Percentiles rank a stretch among this genome's conserved stretches.
These are phyloP conservation scores for Morphnarchus princeps DNA, from an alignment of 2,113 vertebrate species.

Conservation along the genomic window DNA sequence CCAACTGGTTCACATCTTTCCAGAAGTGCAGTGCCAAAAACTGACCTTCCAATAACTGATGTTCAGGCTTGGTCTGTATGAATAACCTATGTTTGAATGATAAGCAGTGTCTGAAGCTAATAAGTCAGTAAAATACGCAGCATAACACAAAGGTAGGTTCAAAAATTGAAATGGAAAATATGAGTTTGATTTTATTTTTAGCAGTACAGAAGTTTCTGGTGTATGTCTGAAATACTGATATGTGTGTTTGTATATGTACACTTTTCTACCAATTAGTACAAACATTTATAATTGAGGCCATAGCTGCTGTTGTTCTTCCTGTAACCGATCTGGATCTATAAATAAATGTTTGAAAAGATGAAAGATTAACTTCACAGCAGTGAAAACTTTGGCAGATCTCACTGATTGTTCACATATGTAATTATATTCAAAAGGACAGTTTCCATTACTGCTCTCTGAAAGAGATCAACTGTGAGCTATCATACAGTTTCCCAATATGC, in stretches of 20 bases:
- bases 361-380: constrained; percentile 16
- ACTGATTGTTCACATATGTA: constrained; percentile 31
- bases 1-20: constrained; percentile 18
- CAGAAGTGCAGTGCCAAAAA: neutral
- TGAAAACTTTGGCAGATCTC: neutral
- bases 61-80: neutral
- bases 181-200: constrained; percentile 3
- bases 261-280: neutral
- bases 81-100: neutral
- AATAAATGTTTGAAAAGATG: constrained; percentile 29
- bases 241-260: neutral
- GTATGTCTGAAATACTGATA: neutral
- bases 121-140: neutral
- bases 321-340: neutral
- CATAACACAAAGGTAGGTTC: neutral
- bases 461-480: neutral
- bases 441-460: neutral
- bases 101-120: neutral
- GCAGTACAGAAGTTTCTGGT: neutral
- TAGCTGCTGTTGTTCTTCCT: neutral
- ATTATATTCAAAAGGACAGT: constrained; percentile 24
- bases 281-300: neutral
- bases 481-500: neutral
- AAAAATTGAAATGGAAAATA: neutral
- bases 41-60: neutral